phyloP scores from a whole-genome alignment of 2,797 vertebrate genomes.

The Argyrosomus regius region DNA sequence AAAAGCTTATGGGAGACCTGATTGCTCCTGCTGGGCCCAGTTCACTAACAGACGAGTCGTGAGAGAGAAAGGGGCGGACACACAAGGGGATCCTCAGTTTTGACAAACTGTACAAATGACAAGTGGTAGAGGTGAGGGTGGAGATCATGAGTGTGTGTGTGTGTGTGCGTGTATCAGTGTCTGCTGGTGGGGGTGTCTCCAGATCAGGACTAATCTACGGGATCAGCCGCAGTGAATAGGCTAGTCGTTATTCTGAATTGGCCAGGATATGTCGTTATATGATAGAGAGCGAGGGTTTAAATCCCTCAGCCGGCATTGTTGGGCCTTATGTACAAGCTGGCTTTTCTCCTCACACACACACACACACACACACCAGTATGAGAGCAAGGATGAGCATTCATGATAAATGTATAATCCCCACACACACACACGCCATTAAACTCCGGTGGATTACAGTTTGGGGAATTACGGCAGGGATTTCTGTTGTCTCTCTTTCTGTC shows the following conservation, averaged over 20 bases:
- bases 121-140: slow-evolving; percentile 40
- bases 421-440: slow-evolving; percentile 77
- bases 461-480: slow-evolving; percentile 84
- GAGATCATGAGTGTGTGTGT: slow-evolving; percentile 8
- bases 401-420: slow-evolving; percentile 86
- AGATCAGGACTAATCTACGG: slow-evolving; percentile 74
- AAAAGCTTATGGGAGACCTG: slow-evolving; percentile 37
- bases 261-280: slow-evolving; percentile 87
- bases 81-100: slow-evolving; percentile 43
- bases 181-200: slow-evolving; percentile 57
- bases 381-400: slow-evolving; percentile 79
- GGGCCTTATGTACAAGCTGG: slow-evolving; percentile 73
- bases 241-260: slow-evolving; percentile 91
- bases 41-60: slow-evolving; percentile 33
- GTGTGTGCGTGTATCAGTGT: slow-evolving; percentile 27
- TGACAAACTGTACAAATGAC: slow-evolving; percentile 50
- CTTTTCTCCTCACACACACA: slow-evolving; percentile 66
- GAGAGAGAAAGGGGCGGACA: slow-evolving; percentile 24
- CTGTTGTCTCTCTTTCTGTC: slow-evolving; percentile 79
- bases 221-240: slow-evolving; percentile 87
- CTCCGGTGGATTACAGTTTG: slow-evolving; percentile 83
- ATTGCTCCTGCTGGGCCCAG: slow-evolving; percentile 39
- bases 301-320: slow-evolving; percentile 78
- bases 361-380: slow-evolving; percentile 41
- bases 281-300: slow-evolving; percentile 84